A percentile compares a stretch with the other conserved stretches of the same genome.
These are phyloP conservation scores for Limosa lapponica DNA, from an alignment of 2,797 vertebrate species.

Conservation along the genomic window DNA sequence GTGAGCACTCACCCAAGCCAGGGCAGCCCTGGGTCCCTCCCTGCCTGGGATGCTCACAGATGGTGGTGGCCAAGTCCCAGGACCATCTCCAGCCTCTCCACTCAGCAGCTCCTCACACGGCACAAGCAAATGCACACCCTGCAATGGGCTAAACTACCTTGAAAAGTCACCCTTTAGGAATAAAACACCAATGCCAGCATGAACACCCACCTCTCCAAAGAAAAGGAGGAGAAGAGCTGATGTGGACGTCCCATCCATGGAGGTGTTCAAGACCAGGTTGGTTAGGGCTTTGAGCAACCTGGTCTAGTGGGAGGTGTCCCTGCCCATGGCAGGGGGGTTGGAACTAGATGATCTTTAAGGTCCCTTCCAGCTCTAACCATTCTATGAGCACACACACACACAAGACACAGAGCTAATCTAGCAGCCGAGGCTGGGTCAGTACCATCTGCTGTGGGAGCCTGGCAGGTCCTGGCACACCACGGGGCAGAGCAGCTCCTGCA, in stretches of 20 bases:
- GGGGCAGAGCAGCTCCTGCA: background rate
- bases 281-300: background rate
- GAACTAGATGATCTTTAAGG: background rate
- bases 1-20: background rate
- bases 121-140: fast-evolving
- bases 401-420: background rate
- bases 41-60: fast-evolving
- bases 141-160: fast-evolving
- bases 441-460: fast-evolving
- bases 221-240: background rate
- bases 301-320: background rate
- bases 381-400: background rate
- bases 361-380: background rate
- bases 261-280: background rate
- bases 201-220: fast-evolving
- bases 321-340: background rate
- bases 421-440: fast-evolving
- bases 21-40: fast-evolving
- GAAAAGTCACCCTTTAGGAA: fast-evolving
- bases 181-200: fast-evolving
- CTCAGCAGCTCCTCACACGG: background rate
- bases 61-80: fast-evolving
- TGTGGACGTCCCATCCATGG: background rate
- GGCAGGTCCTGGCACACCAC: fast-evolving
- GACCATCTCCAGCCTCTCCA: background rate